Conservation (phyloP, 2,797 vertebrate genomes). For the Esox masquinongy region DNA sequence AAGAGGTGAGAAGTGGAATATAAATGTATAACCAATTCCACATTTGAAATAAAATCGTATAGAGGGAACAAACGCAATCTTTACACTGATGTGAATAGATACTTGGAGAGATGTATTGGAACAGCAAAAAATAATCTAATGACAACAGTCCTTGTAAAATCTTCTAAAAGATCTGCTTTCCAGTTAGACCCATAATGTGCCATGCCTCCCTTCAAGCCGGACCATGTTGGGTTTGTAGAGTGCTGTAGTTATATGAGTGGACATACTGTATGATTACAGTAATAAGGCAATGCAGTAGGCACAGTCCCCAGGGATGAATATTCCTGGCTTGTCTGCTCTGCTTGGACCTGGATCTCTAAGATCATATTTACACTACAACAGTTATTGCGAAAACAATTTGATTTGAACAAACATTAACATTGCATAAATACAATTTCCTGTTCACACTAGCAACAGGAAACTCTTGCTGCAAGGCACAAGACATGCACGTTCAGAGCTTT, state of each 20-base stretch:
- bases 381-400: too few species aligned
- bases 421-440: too few species aligned
- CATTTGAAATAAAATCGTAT: background rate
- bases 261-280: background rate
- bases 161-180: background rate
- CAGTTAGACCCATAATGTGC: background rate
- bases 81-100: background rate
- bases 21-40: background rate
- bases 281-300: background rate
- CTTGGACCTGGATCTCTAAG: background rate
- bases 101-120: background rate
- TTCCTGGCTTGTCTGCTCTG: background rate
- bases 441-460: too few species aligned
- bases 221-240: too few species aligned
- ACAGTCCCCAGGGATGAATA: background rate
- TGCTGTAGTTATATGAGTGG: background rate
- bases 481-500: too few species aligned
- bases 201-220: background rate
- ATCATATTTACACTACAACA: too few species aligned
- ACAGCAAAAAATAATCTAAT: background rate
- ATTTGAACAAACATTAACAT: too few species aligned
- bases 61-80: background rate
- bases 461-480: too few species aligned
- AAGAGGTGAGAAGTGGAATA: background rate
- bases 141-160: background rate